These are phyloP conservation scores for Peromyscus polionotus DNA, from an alignment of 2,113 vertebrate genomes.

Conservation along the genomic window DNA sequence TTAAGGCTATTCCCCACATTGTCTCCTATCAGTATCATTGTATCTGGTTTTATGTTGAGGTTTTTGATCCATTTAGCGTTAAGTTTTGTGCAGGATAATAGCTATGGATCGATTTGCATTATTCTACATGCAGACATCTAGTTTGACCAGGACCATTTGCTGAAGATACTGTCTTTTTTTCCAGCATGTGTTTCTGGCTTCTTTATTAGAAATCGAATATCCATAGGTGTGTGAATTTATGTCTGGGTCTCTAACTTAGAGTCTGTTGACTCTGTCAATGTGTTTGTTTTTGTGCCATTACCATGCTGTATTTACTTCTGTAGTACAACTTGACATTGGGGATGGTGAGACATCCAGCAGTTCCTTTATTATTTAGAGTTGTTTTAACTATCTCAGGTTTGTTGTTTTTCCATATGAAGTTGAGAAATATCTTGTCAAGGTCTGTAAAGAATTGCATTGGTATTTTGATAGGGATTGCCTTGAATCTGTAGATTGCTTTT, in stretches of 20 bases:
- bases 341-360: not conserved
- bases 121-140: not conserved
- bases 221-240: not conserved
- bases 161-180: not conserved
- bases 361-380: not conserved
- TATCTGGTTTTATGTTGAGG: not conserved
- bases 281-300: not conserved
- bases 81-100: not conserved
- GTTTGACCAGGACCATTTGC: not conserved
- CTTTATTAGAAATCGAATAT: not conserved
- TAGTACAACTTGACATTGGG: not conserved
- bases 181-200: not conserved
- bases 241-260: not conserved
- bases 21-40: not conserved
- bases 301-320: not conserved
- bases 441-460: not conserved
- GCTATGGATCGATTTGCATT: not conserved
- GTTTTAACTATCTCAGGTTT: not conserved
- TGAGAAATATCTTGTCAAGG: not conserved
- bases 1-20: not conserved
- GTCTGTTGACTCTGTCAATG: not conserved
- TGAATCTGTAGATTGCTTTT: not conserved
- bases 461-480: not conserved
- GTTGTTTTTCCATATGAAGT: not conserved
- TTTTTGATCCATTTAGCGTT: not conserved